Base-by-base conservation (phyloP, 2,888 invertebrate genomes). In the Cephus nigrinus region DNA sequence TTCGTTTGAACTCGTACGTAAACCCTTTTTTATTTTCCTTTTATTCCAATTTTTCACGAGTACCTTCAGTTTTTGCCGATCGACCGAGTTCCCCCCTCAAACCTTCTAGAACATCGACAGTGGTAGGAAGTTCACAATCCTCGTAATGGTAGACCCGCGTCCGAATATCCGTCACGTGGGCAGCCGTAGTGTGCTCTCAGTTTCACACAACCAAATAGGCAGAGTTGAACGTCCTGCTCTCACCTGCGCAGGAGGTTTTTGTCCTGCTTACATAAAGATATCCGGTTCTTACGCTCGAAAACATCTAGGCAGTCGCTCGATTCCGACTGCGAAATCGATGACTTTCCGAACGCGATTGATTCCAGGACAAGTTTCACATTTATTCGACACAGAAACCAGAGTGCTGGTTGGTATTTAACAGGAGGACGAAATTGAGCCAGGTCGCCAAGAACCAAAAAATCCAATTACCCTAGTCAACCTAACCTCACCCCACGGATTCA, bases 211-310 rank as follows among this genome's bases (percentile, higher is more conserved):
- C 78, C 74, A 33, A 68, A 69, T 73, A 78, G 75, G 35, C 68
- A 75, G 78, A 78, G 78, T 78, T 78, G 78, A 78, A 78, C 75
- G 78, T 78, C 78, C 78, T 78, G 75, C 78, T 75, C 78, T 78
- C 78, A 78, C 78, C 78, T 78, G 78, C 78, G 78, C 78, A 75
- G 71, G 71, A 71, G 78, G 78, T 78, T 78, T 78, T 78, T 78
- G 78, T 78, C 78, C 78, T 75, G 78, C 75, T 78, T 78, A 78
- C 78, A 78, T 78, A 78, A 75, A 78, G 75, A 78, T 75, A 78
- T 78, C 78, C 78, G 78, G 78, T 78, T 78, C 78, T 75, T 78
- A 78, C 75, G 55, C 74, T 77, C 71, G 71, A 74, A 74, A 74
- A 36, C 23, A 35, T 74, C 31, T 69, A 15, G 76, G 35, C 23